phyloP scores from a whole-genome alignment of 2,113 vertebrate species.

The Brienomyrus longianalis region DNA sequence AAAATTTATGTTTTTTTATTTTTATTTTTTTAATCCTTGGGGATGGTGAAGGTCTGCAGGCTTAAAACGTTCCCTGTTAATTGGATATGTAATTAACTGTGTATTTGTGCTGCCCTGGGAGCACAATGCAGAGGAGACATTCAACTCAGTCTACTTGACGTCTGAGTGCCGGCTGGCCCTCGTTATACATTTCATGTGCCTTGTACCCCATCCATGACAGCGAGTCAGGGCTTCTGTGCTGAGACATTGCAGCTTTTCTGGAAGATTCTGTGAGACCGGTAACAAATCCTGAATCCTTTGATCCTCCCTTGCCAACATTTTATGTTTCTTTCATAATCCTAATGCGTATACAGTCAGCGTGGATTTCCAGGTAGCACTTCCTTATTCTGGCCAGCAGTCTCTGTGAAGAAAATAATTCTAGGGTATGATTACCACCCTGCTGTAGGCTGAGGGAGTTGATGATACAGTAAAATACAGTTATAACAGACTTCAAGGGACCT shows the following conservation, averaged over 20 bases:
- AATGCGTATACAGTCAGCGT: background rate
- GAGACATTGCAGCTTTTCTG: background rate
- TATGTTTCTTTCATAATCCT: background rate
- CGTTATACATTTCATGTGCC: background rate
- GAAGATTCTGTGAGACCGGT: background rate
- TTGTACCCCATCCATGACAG: background rate
- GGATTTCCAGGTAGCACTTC: background rate
- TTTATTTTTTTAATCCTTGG: background rate
- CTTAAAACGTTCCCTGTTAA: background rate
- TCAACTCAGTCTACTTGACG: background rate
- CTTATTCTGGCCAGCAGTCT: background rate
- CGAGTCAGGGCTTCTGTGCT: background rate
- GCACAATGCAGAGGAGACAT: background rate
- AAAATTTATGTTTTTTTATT: background rate
- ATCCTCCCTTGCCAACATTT: background rate
- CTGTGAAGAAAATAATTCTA: background rate
- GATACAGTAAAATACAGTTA: too few relatives aligned
- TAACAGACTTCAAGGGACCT: too few relatives aligned
- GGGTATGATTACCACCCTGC: background rate
- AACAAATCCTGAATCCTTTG: background rate
- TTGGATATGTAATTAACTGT: slow-evolving; percentile 3
- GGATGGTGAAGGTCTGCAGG: background rate
- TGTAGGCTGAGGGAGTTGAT: background rate
- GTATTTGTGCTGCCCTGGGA: background rate
- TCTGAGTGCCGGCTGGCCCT: background rate